Evolutionary conservation across 2,797 vertebrate genomes (phyloP).

Genomic region (Threskiornis aethiopicus): DNA sequence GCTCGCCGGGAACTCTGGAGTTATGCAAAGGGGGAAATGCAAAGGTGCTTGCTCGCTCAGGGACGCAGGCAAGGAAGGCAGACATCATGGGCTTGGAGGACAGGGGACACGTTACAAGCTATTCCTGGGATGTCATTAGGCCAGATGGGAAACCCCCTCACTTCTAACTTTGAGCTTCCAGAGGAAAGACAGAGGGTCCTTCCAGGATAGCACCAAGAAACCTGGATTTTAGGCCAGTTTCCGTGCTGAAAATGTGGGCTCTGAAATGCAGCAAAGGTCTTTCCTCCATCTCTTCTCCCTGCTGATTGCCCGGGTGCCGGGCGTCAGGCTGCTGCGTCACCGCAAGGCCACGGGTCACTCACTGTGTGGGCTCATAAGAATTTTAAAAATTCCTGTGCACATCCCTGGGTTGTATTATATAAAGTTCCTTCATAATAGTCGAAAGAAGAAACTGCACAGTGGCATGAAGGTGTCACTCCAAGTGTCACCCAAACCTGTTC

Average conservation of each 20-base stretch:
- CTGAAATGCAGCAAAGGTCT: neutral
- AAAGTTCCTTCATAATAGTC: neutral
- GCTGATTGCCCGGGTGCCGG: too few species aligned
- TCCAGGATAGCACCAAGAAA: too few species aligned
- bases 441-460: neutral
- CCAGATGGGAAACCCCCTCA: neutral
- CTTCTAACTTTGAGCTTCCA: neutral
- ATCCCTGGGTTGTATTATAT: neutral
- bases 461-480: neutral
- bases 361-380: rapidly evolving
- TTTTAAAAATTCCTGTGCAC: neutral
- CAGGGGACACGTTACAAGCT: neutral
- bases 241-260: neutral
- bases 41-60: neutral
- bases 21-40: neutral
- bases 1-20: neutral
- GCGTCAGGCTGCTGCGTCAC: neutral
- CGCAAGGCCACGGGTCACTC: neutral
- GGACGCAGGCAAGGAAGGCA: neutral
- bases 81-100: neutral
- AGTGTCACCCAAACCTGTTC: conserved; percentile 43
- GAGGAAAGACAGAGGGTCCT: neutral
- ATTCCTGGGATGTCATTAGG: neutral
- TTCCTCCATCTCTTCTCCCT: neutral
- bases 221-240: neutral